Base-by-base conservation (phyloP, 2,113 vertebrate genomes). In the Gasterosteus nipponicus region DNA sequence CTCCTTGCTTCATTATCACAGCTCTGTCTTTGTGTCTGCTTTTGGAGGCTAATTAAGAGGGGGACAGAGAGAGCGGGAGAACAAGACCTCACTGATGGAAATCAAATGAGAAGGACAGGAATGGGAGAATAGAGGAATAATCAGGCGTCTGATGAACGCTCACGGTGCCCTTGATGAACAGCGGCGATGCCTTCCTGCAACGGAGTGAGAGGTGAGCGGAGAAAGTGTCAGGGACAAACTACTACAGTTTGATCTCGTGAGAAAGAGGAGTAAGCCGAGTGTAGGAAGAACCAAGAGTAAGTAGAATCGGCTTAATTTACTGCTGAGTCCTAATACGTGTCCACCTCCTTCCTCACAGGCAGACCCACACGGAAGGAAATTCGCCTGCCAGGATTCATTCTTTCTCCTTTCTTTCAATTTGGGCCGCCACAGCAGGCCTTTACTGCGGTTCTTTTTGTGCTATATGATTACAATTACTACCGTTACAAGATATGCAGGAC, bases 71-170 rank as follows among this genome's bases (percentile, higher is more conserved):
- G 71, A 87, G 73, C 11, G 44, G 62, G 83, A 60, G 86, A 88
- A 92, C 82, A 87, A 88, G 86, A 91, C 88, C 84, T 75, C 61
- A 68, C 84, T 86, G 90, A 91, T 89, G 84, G 84, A 88, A 85
- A 91, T 89, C 89, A 87, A 88, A 91, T 77, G 88, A 87, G 87
- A 78, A 71, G 73, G 86, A 87, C 80, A 81, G 86, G 73, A 78
- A 77, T 29, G 71, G 57, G 77, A 82, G 84, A 90, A 87, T 53
- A 51, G 77, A 72, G 81, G 75, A 89, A 88, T 88, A 86, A 88
- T 86, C 63, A 44, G 60, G 22, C 56, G 33, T 81, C 80, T 88
- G 84, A 91, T 90, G 81, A 90, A 79, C 73, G 38, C 80, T 82
- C 75, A 79, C 73, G 60, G 57, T 83, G 82, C 78, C 81, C 85